Conservation (phyloP, 2,113 vertebrate genomes). For the Leptocoma aspasia region DNA sequence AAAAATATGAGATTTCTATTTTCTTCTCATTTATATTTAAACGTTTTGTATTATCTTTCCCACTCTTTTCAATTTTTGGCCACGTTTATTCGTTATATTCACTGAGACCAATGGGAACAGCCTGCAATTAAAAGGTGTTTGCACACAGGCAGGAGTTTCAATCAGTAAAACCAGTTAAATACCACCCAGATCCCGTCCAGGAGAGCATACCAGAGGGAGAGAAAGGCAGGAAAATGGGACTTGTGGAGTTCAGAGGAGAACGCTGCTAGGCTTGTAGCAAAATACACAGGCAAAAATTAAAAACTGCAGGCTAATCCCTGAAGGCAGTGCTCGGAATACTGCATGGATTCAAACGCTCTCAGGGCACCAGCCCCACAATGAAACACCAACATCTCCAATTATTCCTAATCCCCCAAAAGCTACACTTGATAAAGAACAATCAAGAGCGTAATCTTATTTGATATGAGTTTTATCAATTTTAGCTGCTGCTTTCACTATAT, state of each 20-base stretch:
- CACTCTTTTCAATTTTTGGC: neutral
- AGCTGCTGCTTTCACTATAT: conserved; percentile 58
- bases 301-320: conserved; percentile 41
- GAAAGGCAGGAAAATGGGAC: conserved; percentile 35
- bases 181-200: conserved; percentile 36
- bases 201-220: conserved; percentile 19
- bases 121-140: conserved; percentile 58
- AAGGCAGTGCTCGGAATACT: neutral
- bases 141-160: conserved; percentile 54
- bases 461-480: conserved; percentile 62
- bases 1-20: neutral
- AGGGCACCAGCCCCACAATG: conserved; percentile 41
- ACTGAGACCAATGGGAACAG: conserved; percentile 23
- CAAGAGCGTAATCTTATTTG: conserved; percentile 59
- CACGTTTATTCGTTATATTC: neutral
- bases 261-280: neutral
- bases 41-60: neutral
- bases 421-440: conserved; percentile 63
- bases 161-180: conserved; percentile 59
- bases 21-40: neutral
- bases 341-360: conserved; percentile 15
- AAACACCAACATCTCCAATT: conserved; percentile 48
- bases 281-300: conserved; percentile 57
- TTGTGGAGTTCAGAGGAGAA: conserved; percentile 40
- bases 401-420: conserved; percentile 62